phyloP scores from a whole-genome alignment of 2,888 invertebrate genomes.

The Apomyelois bistriatella region DNA sequence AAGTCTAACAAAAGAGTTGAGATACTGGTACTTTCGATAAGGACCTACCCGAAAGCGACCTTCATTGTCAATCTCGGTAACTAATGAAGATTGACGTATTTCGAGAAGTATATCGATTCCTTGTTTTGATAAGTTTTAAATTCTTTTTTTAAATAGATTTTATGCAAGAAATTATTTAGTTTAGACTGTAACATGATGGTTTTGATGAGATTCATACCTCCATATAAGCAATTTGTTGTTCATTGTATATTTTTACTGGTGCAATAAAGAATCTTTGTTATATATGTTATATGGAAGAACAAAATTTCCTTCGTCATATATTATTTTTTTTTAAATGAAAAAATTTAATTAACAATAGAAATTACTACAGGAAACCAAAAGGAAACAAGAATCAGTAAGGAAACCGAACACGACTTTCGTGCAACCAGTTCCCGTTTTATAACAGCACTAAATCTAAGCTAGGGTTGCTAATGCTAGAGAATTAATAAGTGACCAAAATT shows the following conservation, averaged over 20 bases:
- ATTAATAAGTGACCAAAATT: too few species aligned
- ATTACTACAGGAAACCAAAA: not conserved
- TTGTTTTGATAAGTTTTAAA: not conserved
- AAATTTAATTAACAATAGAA: not conserved
- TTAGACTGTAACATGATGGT: too few species aligned
- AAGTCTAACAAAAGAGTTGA: constrained; percentile 40
- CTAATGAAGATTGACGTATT: constrained; percentile 53
- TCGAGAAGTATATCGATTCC: constrained; percentile 22
- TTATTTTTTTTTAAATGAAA: not conserved
- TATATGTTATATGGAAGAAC: too few species aligned
- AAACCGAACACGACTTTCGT: constrained; percentile 9
- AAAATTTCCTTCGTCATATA: not conserved
- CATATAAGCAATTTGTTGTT: too few species aligned
- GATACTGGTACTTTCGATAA: constrained; percentile 46
- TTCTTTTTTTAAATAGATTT: not conserved
- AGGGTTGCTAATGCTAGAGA: not conserved
- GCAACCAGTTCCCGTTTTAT: constrained; percentile 12
- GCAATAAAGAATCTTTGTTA: too few species aligned
- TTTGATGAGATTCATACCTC: too few species aligned
- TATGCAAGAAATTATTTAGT: too few species aligned
- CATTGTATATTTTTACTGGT: too few species aligned
- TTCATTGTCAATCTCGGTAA: constrained; percentile 51
- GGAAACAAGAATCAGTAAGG: constrained; percentile 15
- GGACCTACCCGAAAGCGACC: constrained; percentile 41
- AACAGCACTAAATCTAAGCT: constrained; percentile 5